Base-by-base conservation (phyloP, 2,113 vertebrate genomes). In the Leptodactylus fuscus region DNA sequence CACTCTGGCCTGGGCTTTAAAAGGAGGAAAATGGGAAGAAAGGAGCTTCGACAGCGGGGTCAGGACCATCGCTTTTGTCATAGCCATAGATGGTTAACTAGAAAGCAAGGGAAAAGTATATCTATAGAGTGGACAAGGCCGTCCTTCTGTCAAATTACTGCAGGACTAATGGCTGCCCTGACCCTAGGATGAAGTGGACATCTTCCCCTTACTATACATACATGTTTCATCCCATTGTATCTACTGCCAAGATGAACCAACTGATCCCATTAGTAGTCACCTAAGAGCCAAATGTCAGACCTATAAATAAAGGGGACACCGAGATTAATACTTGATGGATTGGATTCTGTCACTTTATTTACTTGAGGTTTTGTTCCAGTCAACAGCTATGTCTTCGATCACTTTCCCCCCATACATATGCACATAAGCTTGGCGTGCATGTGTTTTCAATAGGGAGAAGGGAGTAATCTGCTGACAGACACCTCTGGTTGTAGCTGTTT, bases 101-200 rank as follows among this genome's bases (percentile, higher is more conserved):
- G 90, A 89, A 88, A 60, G 87, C 82, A 88, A 78, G 89, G 88
- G 87, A 94, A 92, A 94, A 91, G 94, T 94, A 93, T 94, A 94
- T 94, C 93, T 94, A 92, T 91, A 90, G 92, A 93, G 92, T 90
- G 91, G 93, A 90, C 92, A 91, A 91, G 88, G 91, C 91, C 91
- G 92, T 91, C 91, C 92, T 92, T 94, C 94, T 93, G 92, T 94
- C 93, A 91, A 92, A 94, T 94, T 94, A 94, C 71, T 49, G 58
- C 88, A 81, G 91, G 91, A 94, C 93, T 92, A 94, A 94, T 86
- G 87, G 92, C 93, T 88, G 89, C 80, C 62, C 58, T 91, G 93
- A 93, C 92, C 92, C n/a, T 22, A 0, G 9, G 88, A 92, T 91
- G 92, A 90, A 94, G 87, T 93, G 93, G 93, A 93, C 89, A 89